Conservation (phyloP, 2,888 invertebrate genomes). For the Lycia hirtaria region DNA sequence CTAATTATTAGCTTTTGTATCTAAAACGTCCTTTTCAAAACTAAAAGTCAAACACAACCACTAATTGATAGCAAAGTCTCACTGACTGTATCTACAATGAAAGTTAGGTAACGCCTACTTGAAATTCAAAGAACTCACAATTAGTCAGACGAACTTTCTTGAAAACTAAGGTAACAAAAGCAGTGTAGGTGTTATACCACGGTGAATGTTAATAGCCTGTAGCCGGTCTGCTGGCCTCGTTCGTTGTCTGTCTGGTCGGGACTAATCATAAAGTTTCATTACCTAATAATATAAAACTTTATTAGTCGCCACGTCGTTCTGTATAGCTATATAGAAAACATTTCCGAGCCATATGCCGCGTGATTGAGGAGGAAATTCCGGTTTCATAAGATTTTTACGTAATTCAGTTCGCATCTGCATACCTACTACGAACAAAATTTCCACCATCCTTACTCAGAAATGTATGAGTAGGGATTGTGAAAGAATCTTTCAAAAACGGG, state of each 20-base stretch:
- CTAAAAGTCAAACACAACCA: neutral
- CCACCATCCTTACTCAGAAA: too few relatives aligned
- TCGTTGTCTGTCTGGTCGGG: constrained; percentile 41
- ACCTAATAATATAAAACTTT: constrained; percentile 54
- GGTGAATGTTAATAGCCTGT: constrained; percentile 41
- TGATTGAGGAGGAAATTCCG: constrained; percentile 3
- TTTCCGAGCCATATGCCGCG: constrained; percentile 31
- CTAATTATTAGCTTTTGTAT: too few relatives aligned
- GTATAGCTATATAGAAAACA: constrained; percentile 32
- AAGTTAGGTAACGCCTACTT: neutral
- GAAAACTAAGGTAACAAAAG: constrained; percentile 19
- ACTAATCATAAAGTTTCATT: constrained; percentile 54
- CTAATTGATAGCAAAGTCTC: neutral
- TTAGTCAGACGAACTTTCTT: constrained; percentile 3
- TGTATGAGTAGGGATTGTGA: too few relatives aligned
- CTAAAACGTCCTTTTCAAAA: too few relatives aligned
- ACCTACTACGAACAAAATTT: too few relatives aligned
- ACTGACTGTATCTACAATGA: neutral
- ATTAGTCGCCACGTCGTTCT: constrained; percentile 39
- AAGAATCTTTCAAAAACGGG: too few relatives aligned
- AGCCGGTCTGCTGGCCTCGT: constrained; percentile 40
- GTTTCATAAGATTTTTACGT: constrained; percentile 1
- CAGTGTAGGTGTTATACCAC: constrained; percentile 25
- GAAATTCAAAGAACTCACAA: constrained; percentile 3
- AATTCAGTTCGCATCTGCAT: too few relatives aligned